Evolutionary conservation across 1,140 invertebrate species (phyloP), one percentile per base, ranked within the genome.

Genomic region (Lepidurus arcticus): DNA sequence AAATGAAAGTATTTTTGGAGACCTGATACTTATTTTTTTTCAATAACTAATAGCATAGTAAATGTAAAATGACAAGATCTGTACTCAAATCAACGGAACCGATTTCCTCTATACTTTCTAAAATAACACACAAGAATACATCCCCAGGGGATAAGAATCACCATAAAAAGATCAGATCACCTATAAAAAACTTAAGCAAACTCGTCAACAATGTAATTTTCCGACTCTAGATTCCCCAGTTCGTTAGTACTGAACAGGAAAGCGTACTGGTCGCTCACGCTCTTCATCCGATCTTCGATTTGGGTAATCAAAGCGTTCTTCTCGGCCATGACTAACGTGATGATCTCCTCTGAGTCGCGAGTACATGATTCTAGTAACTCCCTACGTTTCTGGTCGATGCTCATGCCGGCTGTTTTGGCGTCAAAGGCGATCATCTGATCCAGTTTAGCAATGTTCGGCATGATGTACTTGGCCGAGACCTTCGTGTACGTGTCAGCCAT

Each of bases 381-480:
- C 1, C 42, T 26, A 2, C 77, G 77, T 21, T 34, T 42, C 10
- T 42, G 43, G 8, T 44, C 75, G 42, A 76, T 76, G 10, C 43
- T 76, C 53, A 16, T 78, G n/a, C 26, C 24, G 13, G 16, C 78
- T 21, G 44, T 75, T 13, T 43, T 44, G 53, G 53, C 16, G 26
- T 78, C 78, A 21, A 73, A 73, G 21, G 73, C 44, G 16, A 78
- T 78, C 42, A 75, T 43, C 34, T 74, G 43, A 26, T 73, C 75
- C 73, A 78, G 21, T 26, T 47, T 73, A 11, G 73, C 65, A 5
- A 78, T 47, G 73, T 44, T 43, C 8, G 73, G 73, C 73, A 78
- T 78, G 73, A 78, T 78, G 78, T 75, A 78, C 9, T 75, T 10
- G n/a, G 44, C 73, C 7, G 78, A 78, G 42, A 78, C 78, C 16